These are phyloP conservation scores for Tychaedon coryphoeus DNA, from an alignment of 2,113 vertebrate genomes.

Conservation along the genomic window DNA sequence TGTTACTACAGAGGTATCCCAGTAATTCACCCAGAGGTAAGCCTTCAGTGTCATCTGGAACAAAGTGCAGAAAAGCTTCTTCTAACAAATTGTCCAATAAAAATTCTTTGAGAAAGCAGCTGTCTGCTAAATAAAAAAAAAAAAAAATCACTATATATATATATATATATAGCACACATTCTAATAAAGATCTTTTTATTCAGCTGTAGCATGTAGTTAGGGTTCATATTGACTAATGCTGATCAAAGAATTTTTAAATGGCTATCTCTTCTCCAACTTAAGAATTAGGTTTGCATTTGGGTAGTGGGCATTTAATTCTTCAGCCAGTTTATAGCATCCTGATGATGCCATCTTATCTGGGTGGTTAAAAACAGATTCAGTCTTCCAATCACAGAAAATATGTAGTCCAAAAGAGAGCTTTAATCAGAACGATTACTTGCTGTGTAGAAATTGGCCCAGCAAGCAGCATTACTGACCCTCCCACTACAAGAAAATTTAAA, in stretches of 20 bases:
- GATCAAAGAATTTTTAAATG: background rate
- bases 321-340: background rate
- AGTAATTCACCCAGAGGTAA: background rate
- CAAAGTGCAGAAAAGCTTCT: background rate
- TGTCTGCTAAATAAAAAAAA: background rate
- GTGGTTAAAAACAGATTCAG: slow-evolving; percentile 49
- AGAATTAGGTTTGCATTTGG: slow-evolving; percentile 7
- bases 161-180: background rate
- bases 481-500: slow-evolving; percentile 38
- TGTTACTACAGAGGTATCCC: background rate
- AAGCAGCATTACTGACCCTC: slow-evolving; percentile 13
- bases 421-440: background rate
- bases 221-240: background rate
- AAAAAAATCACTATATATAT: background rate
- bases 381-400: slow-evolving; percentile 36
- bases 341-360: slow-evolving; percentile 1
- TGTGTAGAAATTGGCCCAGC: background rate
- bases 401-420: slow-evolving; percentile 5
- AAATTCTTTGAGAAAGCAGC: background rate
- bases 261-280: background rate
- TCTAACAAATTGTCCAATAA: background rate
- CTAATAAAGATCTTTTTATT: background rate
- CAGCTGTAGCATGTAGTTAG: background rate
- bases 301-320: background rate
- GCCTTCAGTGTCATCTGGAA: background rate